A percentile compares a stretch with the other conserved stretches of the same genome.
These are phyloP conservation scores for Ciconia boyciana DNA, from an alignment of 2,113 vertebrate species.

Conservation along the genomic window DNA sequence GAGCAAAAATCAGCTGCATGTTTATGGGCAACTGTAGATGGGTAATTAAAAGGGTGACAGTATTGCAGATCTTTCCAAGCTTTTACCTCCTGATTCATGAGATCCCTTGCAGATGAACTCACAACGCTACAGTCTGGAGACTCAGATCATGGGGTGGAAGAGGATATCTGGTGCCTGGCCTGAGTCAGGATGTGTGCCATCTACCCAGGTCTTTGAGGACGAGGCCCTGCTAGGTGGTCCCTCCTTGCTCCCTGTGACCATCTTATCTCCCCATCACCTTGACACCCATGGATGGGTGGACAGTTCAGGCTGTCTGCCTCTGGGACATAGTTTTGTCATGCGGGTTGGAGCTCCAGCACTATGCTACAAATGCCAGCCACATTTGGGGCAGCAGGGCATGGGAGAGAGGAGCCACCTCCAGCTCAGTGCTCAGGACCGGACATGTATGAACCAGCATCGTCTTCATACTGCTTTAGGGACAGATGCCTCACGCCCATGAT, in stretches of 20 bases:
- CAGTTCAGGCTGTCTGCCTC: not conserved
- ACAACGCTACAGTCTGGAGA: not conserved
- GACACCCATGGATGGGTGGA: not conserved
- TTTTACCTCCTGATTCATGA: not conserved
- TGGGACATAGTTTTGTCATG: not conserved
- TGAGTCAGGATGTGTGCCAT: not conserved
- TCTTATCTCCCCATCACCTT: not conserved
- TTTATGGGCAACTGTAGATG: not conserved
- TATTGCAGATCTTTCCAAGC: not conserved
- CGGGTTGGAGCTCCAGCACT: not conserved
- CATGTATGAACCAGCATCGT: fast-evolving
- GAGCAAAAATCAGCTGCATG: not conserved
- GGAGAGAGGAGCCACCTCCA: not conserved
- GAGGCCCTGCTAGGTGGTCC: not conserved
- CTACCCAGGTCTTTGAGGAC: not conserved
- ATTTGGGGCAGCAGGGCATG: not conserved
- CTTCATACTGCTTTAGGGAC: not conserved
- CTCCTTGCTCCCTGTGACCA: not conserved
- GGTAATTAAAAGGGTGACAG: not conserved
- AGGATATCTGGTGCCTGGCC: not conserved
- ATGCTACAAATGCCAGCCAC: not conserved
- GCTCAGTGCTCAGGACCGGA: not conserved
- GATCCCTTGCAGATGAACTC: not conserved
- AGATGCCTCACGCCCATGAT: not conserved
- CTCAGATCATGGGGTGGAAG: not conserved